Evolutionary conservation across 2,888 invertebrate species (phyloP).

Genomic region (Noctua janthe): DNA sequence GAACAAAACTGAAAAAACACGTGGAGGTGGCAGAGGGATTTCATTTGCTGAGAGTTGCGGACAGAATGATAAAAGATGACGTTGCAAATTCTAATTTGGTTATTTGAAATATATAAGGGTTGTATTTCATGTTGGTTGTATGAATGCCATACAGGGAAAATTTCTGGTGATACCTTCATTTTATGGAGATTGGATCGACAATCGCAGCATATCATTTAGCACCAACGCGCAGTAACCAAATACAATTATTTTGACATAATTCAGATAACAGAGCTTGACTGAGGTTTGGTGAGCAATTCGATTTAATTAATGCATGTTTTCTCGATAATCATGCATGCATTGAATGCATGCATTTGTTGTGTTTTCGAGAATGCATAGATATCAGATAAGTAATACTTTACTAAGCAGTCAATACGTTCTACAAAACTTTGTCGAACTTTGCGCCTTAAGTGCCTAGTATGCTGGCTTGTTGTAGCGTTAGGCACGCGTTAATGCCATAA

Average conservation of each 20-base stretch:
- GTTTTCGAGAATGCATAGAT: neutral
- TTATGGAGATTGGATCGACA: neutral
- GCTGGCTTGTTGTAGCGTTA: slow-evolving; percentile 18
- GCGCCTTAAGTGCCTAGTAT: slow-evolving; percentile 3
- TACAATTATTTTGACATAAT: neutral
- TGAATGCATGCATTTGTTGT: too few species aligned
- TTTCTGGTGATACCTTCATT: neutral
- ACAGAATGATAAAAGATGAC: neutral
- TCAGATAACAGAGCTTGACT: neutral
- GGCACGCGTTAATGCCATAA: slow-evolving; percentile 23
- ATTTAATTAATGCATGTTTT: neutral
- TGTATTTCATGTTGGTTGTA: neutral
- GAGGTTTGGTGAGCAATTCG: neutral
- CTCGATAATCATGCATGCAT: too few species aligned
- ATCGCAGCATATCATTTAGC: neutral
- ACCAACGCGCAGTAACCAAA: neutral
- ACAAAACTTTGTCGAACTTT: neutral
- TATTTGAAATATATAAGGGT: neutral
- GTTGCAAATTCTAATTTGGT: slow-evolving; percentile 4
- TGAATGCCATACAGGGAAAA: too few species aligned
- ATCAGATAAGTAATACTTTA: neutral
- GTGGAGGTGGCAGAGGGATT: slow-evolving; percentile 1
- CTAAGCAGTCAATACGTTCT: neutral
- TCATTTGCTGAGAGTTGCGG: neutral
- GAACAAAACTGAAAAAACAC: slow-evolving; percentile 20